Conservation (phyloP, 1,140 invertebrate genomes). For the Papilio polytes region DNA sequence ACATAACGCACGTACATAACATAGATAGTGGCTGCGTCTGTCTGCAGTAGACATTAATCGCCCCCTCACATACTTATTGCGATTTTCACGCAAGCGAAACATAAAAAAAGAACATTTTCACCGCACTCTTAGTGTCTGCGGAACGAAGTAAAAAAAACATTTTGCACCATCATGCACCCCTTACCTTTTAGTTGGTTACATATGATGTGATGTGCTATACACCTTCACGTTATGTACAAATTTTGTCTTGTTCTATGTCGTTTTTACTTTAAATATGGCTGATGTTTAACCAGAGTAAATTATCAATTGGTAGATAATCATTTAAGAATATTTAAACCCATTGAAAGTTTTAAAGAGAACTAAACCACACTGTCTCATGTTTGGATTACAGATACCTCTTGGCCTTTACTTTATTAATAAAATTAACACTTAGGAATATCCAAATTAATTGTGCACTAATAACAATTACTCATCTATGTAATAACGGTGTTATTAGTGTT, state of each 20-base stretch:
- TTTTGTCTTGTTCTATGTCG: background rate
- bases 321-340: no score
- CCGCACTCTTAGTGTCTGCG: slow-evolving; percentile 30
- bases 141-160: slow-evolving; percentile 19
- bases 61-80: slow-evolving; percentile 32
- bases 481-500: no score
- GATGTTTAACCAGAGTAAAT: background rate
- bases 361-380: no score
- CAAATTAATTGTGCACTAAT: no score
- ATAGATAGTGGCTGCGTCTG: slow-evolving; percentile 2
- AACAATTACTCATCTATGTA: no score
- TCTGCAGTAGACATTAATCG: slow-evolving; percentile 36
- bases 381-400: no score
- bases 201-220: background rate
- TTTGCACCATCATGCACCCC: slow-evolving; percentile 26
- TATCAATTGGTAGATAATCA: no score
- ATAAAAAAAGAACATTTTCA: slow-evolving; percentile 32
- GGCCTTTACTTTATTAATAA: no score
- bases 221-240: background rate
- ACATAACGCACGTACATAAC: slow-evolving; percentile 9
- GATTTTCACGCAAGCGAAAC: slow-evolving; percentile 37
- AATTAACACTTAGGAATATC: no score
- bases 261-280: background rate
- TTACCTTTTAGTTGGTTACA: slow-evolving; percentile 7
- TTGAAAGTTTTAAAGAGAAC: no score